These are phyloP conservation scores for Alosa alosa DNA, from an alignment of 2,113 vertebrate genomes.

Conservation along the genomic window DNA sequence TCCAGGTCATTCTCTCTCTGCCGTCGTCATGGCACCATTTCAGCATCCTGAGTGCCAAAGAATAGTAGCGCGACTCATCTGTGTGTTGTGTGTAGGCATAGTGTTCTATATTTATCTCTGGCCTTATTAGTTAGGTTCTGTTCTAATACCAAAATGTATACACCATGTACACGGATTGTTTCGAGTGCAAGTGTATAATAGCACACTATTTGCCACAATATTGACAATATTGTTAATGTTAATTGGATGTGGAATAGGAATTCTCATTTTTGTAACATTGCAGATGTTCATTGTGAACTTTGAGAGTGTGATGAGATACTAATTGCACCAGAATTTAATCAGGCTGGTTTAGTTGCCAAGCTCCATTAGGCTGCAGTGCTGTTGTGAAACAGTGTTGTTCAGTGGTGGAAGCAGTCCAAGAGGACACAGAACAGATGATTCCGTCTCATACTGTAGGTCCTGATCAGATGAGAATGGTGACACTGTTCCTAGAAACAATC, in stretches of 20 bases:
- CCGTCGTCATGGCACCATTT: slow-evolving; percentile 9
- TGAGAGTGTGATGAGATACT: neutral
- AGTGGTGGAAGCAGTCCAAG: neutral
- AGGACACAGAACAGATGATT: neutral
- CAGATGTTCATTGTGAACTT: neutral
- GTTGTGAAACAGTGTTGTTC: slow-evolving; percentile 6
- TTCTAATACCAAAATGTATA: neutral
- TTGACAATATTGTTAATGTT: neutral
- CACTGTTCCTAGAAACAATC: neutral
- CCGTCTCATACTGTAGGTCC: neutral
- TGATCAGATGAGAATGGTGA: neutral
- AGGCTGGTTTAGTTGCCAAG: neutral
- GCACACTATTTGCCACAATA: neutral
- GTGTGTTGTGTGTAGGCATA: neutral
- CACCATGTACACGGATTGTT: neutral
- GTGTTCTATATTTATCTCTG: neutral
- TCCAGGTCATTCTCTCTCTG: slow-evolving; percentile 8
- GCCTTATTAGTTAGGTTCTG: neutral
- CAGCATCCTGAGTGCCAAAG: neutral
- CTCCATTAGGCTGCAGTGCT: slow-evolving; percentile 10
- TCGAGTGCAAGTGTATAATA: neutral
- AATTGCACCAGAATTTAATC: neutral
- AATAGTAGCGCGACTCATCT: neutral
- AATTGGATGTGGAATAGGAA: neutral
- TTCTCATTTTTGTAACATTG: neutral